Conservation (phyloP, 2,113 vertebrate species). For the Eurypyga helias region DNA sequence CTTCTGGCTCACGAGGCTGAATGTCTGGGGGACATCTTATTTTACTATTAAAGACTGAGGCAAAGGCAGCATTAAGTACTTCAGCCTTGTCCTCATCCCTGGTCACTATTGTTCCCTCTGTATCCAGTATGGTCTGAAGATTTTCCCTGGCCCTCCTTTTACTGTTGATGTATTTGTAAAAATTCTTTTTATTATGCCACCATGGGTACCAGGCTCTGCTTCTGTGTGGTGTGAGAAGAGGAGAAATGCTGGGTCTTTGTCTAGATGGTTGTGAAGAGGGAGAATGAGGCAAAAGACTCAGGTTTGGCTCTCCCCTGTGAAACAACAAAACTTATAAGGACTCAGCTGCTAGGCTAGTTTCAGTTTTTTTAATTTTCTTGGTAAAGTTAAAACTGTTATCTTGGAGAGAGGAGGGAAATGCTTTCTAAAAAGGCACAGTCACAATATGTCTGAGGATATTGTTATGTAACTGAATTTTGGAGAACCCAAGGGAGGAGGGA, state of each 20-base stretch:
- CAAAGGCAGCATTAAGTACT: no score
- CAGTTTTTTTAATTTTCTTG: neutral
- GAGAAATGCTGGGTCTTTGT: neutral
- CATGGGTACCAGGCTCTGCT: neutral
- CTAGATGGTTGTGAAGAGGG: neutral
- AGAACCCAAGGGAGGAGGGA: neutral
- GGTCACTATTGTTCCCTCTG: no score
- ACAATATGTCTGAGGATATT: neutral
- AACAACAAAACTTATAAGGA: neutral
- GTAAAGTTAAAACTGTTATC: neutral
- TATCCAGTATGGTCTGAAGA: no score
- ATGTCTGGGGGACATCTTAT: no score
- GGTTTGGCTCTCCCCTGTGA: neutral
- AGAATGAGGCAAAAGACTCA: fast-evolving
- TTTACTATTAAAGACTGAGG: no score
- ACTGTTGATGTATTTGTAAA: no score
- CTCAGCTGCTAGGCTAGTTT: neutral
- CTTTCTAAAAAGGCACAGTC: neutral
- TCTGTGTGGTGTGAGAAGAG: fast-evolving
- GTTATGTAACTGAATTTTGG: neutral
- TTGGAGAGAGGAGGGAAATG: neutral
- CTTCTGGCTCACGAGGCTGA: no score
- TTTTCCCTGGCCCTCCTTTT: no score
- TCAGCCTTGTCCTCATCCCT: no score
- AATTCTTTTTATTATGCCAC: no score